Evolutionary conservation across 1,140 invertebrate species (phyloP).

Genomic region (Euborellia annulipes): DNA sequence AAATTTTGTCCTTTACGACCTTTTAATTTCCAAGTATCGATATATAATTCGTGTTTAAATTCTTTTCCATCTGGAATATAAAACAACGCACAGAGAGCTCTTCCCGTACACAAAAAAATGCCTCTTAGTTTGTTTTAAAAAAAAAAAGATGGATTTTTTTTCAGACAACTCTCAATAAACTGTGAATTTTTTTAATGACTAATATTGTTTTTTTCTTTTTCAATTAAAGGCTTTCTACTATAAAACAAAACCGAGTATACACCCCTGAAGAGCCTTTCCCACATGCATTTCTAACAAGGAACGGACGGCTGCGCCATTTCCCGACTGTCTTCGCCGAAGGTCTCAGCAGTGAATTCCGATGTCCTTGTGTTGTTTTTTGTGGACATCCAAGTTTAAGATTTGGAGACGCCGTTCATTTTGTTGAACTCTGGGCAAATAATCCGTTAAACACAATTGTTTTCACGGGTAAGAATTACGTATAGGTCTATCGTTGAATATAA

Average conservation of each 20-base stretch:
- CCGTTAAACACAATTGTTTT: conserved; percentile 84
- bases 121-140: no score
- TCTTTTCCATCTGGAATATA: no score
- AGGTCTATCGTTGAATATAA: conserved; percentile 7
- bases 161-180: no score
- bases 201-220: no score
- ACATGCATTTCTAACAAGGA: conserved; percentile 74
- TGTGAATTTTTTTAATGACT: no score
- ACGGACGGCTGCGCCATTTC: conserved; percentile 72
- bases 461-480: conserved; percentile 52
- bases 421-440: conserved; percentile 85
- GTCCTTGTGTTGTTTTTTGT: conserved; percentile 93
- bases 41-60: no score
- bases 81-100: no score
- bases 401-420: conserved; percentile 91
- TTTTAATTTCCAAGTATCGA: no score
- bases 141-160: no score
- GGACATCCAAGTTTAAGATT: conserved; percentile 93
- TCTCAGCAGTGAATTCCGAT: conserved; percentile 6
- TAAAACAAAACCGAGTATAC: conserved; percentile 79
- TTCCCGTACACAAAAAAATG: no score
- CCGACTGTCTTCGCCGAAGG: conserved; percentile 73
- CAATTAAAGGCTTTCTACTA: conserved; percentile 59
- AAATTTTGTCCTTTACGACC: no score
- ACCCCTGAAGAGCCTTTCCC: conserved; percentile 93